Conservation (phyloP, 2,113 vertebrate genomes). For the Leucosticte australis region DNA sequence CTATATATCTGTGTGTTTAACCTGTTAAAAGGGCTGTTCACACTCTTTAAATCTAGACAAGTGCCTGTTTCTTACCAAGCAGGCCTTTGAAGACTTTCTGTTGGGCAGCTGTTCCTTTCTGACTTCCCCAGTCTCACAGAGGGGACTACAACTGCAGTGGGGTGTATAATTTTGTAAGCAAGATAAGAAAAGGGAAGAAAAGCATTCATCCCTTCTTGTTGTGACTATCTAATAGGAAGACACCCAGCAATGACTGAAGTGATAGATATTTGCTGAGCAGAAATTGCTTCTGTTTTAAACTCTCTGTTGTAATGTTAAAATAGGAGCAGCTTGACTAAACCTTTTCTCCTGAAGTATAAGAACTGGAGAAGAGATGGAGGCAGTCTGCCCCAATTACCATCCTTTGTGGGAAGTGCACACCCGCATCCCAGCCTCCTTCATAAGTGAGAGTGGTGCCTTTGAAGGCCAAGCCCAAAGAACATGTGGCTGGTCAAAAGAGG, state of each 20-base stretch:
- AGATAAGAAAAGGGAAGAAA: background rate
- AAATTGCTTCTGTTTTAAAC: background rate
- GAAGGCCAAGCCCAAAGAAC: background rate
- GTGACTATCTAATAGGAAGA: background rate
- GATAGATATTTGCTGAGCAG: background rate
- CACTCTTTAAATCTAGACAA: background rate
- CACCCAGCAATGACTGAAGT: background rate
- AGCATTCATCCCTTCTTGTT: background rate
- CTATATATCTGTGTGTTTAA: background rate
- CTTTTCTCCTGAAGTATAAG: background rate
- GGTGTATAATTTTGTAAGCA: background rate
- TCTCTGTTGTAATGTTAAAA: background rate
- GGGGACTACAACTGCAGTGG: background rate
- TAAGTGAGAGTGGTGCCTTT: background rate
- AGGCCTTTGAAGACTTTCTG: background rate
- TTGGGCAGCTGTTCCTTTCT: background rate
- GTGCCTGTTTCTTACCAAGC: background rate
- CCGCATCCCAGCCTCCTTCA: background rate
- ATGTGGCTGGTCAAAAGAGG: background rate
- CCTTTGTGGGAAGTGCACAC: background rate
- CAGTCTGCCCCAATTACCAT: background rate
- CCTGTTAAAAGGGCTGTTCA: background rate
- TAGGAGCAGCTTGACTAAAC: background rate
- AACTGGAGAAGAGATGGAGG: background rate
- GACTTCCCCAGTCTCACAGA: fast-evolving